Base-by-base conservation (phyloP, 2,113 vertebrate genomes). In the Eleginops maclovinus region DNA sequence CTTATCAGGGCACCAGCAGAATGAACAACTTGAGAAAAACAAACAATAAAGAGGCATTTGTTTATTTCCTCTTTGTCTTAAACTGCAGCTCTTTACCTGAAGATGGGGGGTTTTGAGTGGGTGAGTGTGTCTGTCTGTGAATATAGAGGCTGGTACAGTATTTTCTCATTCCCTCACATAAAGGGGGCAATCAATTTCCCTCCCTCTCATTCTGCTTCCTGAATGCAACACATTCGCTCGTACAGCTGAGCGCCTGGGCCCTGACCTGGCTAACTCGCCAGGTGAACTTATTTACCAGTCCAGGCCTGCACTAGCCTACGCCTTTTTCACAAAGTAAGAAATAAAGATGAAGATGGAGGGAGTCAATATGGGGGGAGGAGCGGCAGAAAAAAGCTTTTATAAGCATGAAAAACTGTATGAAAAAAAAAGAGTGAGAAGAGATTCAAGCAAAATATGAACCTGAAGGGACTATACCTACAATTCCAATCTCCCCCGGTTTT, bases 221-320 rank as follows among this genome's bases (percentile, higher is more conserved):
- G 69, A 62, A 84, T 81, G 72, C 62, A 78, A 79, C 69, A 77
- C 72, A 64, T 58, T 61, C 28, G 22, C 74, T 51, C 3, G 3
- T 17, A 31, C 58, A 73, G 81, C 73, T 53, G 58, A 82, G 74
- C 58, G 79, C 81, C 72, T 63, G 55, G 79, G 76, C 77, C 66
- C 61, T 88, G 86, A 91, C 87, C 82, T 50, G 50, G 75, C 79
- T 70, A 72, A 84, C 69, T 43, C 40, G 4, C 69, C 46, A 69
- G 72, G 85, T 65, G 66, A 86, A 88, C 75, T 81, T 79, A 87
- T 87, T 92, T 86, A 88, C 67, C 66, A 62, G 49, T 28, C 49
- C 60, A 24, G 74, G 44, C 51, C 24, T 7, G 62, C 49, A 55
- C 4, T 2, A 22, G 41, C 44, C 41, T 14, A 1, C 8, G 51